A percentile compares a stretch with the other conserved stretches of the same genome.
Conservation (phyloP, 1,140 invertebrate species). For the Musca domestica region DNA sequence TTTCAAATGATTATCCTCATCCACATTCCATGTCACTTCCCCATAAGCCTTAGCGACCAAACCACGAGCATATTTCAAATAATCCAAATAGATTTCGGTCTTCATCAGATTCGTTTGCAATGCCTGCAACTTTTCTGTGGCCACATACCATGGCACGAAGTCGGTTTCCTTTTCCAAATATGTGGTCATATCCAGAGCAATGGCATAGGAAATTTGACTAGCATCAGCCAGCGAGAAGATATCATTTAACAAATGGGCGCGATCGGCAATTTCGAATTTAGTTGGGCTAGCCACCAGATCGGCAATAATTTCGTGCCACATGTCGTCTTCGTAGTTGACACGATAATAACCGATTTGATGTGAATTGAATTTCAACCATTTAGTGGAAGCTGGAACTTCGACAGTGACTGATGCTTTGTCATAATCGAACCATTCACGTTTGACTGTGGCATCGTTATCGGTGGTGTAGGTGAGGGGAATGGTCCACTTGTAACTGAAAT, state of each 20-base stretch:
- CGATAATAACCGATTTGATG: conserved; percentile 84
- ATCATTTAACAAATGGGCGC: conserved; percentile 82
- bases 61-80: conserved; percentile 60
- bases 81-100: conserved; percentile 59
- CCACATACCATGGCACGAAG: conserved; percentile 72
- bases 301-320: conserved; percentile 67
- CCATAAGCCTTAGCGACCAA: conserved; percentile 57
- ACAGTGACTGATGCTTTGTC: conserved; percentile 23
- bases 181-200: conserved; percentile 66
- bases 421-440: conserved; percentile 42
- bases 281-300: conserved; percentile 51
- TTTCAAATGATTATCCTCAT: conserved; percentile 55
- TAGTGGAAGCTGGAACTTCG: conserved; percentile 30
- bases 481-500: conserved; percentile 73
- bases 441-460: conserved; percentile 39
- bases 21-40: conserved; percentile 62
- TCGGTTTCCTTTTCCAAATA: conserved; percentile 68
- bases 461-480: conserved; percentile 74
- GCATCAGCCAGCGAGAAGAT: conserved; percentile 78
- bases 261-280: conserved; percentile 67
- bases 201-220: conserved; percentile 62
- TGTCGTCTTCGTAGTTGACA: conserved; percentile 71
- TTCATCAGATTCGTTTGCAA: conserved; percentile 62
- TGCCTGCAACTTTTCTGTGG: conserved; percentile 57
- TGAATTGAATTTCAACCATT: conserved; percentile 85